phyloP scores from a whole-genome alignment of 1,140 invertebrate genomes.

The Vollenhovia emeryi region DNA sequence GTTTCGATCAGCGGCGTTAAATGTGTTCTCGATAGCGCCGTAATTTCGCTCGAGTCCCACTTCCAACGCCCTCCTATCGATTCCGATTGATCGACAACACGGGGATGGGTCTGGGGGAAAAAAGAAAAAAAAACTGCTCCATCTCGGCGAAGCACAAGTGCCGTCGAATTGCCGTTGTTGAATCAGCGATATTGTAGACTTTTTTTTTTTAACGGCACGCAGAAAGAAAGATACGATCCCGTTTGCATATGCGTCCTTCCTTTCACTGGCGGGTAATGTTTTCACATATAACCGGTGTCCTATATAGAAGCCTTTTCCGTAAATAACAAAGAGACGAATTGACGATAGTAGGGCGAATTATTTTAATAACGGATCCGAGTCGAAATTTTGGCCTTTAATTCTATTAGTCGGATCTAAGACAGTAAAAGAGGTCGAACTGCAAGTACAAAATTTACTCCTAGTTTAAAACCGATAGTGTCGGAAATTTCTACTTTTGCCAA shows the following conservation, averaged over 20 bases:
- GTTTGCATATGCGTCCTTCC: slow-evolving; percentile 6
- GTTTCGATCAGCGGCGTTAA: slow-evolving; percentile 61
- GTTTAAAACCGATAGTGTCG: too few relatives aligned
- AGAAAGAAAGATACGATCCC: slow-evolving; percentile 21
- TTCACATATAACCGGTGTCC: background rate
- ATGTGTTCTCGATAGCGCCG: slow-evolving; percentile 56
- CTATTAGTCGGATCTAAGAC: too few relatives aligned
- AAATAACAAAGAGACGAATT: background rate
- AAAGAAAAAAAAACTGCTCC: slow-evolving; percentile 16
- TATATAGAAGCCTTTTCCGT: background rate
- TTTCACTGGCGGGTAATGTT: slow-evolving; percentile 17
- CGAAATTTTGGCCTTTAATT: too few relatives aligned
- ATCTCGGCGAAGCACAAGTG: slow-evolving; percentile 24
- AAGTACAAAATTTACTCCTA: too few relatives aligned
- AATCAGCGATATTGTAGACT: slow-evolving; percentile 31
- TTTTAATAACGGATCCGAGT: background rate
- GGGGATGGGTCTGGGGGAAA: slow-evolving; percentile 12
- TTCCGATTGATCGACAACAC: slow-evolving; percentile 59
- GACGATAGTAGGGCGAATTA: background rate
- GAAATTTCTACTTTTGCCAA: too few relatives aligned
- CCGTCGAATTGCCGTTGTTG: slow-evolving; percentile 27
- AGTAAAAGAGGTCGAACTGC: too few relatives aligned
- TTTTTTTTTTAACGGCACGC: slow-evolving; percentile 5
- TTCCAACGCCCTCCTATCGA: slow-evolving; percentile 32
- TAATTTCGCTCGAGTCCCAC: slow-evolving; percentile 59